Conservation (phyloP, 2,113 vertebrate species). For the Cynopterus brachyotis region DNA sequence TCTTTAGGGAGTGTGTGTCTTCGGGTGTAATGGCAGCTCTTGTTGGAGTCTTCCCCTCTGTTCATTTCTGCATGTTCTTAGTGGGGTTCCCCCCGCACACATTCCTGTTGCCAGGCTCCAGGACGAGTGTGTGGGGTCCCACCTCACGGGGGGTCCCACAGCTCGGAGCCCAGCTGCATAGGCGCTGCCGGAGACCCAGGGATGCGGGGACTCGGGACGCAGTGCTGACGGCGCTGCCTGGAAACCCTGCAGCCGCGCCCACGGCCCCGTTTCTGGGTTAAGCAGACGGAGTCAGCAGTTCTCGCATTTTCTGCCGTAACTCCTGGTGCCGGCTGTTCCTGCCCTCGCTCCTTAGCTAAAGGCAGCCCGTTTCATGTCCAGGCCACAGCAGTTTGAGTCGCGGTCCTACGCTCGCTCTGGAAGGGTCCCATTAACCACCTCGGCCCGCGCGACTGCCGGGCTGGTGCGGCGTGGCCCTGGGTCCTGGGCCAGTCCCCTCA, state of each 20-base stretch:
- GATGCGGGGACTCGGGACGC: too few relatives aligned
- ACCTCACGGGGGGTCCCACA: too few relatives aligned
- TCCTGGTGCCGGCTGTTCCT: background rate
- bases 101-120: background rate
- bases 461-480: background rate
- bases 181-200: accelerated
- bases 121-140: too few relatives aligned
- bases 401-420: background rate
- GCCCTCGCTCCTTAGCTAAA: background rate
- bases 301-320: accelerated
- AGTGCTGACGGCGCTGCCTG: too few relatives aligned
- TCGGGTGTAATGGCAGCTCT: background rate
- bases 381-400: background rate
- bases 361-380: background rate
- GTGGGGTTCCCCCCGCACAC: background rate
- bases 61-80: background rate
- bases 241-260: background rate
- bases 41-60: background rate
- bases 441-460: too few relatives aligned
- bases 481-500: too few relatives aligned
- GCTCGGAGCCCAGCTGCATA: background rate
- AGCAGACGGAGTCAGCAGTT: accelerated
- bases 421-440: background rate
- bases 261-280: background rate
- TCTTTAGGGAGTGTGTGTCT: slow-evolving; percentile 36